These are phyloP conservation scores for Argyresthia albistria DNA, from an alignment of 2,888 invertebrate genomes.

Conservation along the genomic window DNA sequence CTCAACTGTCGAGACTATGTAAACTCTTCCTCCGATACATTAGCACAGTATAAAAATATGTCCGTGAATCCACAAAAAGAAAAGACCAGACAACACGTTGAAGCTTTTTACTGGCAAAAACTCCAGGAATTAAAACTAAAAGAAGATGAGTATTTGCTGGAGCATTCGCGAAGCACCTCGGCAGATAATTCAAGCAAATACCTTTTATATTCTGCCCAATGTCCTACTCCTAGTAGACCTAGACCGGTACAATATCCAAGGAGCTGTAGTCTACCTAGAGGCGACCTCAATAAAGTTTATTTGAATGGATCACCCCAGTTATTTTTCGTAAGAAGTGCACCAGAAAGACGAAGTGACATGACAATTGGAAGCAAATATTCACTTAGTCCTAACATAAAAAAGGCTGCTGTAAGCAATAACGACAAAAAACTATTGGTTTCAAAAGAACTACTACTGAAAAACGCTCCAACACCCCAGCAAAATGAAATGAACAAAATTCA, in stretches of 20 bases:
- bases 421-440: too few species aligned
- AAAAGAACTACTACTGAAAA: too few species aligned
- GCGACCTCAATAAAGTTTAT: constrained; percentile 21
- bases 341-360: constrained; percentile 45
- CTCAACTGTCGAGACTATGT: neutral
- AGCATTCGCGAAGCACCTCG: constrained; percentile 30
- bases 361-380: constrained; percentile 27
- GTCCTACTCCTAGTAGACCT: constrained; percentile 36
- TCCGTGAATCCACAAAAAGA: constrained; percentile 43
- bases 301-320: constrained; percentile 27
- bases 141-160: constrained; percentile 68
- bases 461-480: too few species aligned
- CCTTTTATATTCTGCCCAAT: constrained; percentile 18
- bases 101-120: constrained; percentile 80
- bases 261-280: constrained; percentile 44
- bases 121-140: constrained; percentile 75
- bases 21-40: neutral
- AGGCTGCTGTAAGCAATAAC: too few species aligned
- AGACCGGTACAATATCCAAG: constrained; percentile 30
- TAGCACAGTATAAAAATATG: neutral
- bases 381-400: too few species aligned
- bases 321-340: constrained; percentile 36
- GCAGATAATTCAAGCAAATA: constrained; percentile 12
- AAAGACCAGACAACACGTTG: constrained; percentile 71
- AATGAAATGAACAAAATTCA: too few species aligned